Percentiles rank a stretch among this genome's conserved stretches.
These are phyloP conservation scores for Branchellion lobata DNA, from an alignment of 2,888 invertebrate genomes.

Conservation along the genomic window DNA sequence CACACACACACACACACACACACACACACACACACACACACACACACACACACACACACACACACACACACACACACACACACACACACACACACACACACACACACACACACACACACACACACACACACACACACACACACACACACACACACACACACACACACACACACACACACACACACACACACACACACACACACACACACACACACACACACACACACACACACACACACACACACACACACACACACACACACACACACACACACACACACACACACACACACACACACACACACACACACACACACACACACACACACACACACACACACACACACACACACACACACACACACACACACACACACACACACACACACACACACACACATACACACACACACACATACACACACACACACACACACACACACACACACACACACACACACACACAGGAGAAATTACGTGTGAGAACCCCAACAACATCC, in stretches of 20 bases:
- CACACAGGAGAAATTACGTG: constrained; percentile 82
- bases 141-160: too few species aligned
- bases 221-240: constrained; percentile 41
- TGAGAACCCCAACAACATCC: constrained; percentile 95
- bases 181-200: too few species aligned
- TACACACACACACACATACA: constrained; percentile 5
- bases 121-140: too few species aligned
- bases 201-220: constrained; percentile 2
- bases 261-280: constrained; percentile 19
- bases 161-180: too few species aligned
- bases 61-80: too few species aligned
- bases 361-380: constrained; percentile 13
- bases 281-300: constrained; percentile 18
- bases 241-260: constrained; percentile 35
- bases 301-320: constrained; percentile 12
- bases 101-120: too few species aligned
- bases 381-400: background rate
- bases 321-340: background rate
- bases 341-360: constrained; percentile 16
- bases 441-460: background rate
- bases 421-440: constrained; percentile 9
- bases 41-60: too few species aligned
- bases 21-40: too few species aligned
- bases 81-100: too few species aligned
- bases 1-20: too few species aligned